Percentiles rank a stretch among this genome's conserved stretches.
phyloP scores from a whole-genome alignment of 2,888 invertebrate genomes.

The Pemphredon lugubris region DNA sequence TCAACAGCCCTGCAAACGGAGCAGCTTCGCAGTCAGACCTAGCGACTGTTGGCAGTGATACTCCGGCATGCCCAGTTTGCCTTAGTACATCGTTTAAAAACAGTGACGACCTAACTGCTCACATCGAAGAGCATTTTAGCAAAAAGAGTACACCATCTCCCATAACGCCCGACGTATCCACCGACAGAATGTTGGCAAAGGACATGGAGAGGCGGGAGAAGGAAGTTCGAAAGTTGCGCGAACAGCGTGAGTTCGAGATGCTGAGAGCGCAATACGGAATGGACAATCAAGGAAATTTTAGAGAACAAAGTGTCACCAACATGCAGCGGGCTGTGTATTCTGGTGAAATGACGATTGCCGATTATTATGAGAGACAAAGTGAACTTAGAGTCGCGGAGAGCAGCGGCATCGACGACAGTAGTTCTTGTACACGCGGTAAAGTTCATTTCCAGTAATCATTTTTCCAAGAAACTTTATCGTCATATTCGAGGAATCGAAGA shows the following conservation, averaged over 20 bases:
- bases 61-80: conserved; percentile 81
- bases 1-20: conserved; percentile 76
- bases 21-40: conserved; percentile 73
- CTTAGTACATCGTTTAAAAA: conserved; percentile 79
- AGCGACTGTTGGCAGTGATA: conserved; percentile 76
- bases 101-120: conserved; percentile 84
- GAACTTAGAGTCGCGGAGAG: conserved; percentile 89
- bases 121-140: conserved; percentile 92
- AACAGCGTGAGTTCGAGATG: conserved; percentile 91
- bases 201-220: conserved; percentile 83
- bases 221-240: conserved; percentile 88
- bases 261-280: conserved; percentile 93
- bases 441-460: neutral
- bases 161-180: conserved; percentile 80
- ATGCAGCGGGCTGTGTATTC: conserved; percentile 92
- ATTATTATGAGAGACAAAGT: conserved; percentile 91
- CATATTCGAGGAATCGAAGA: no score
- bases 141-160: conserved; percentile 81
- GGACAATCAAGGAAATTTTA: conserved; percentile 92
- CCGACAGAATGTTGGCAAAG: conserved; percentile 82
- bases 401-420: conserved; percentile 91
- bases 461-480: neutral
- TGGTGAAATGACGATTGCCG: conserved; percentile 92
- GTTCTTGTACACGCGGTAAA: conserved; percentile 90
- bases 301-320: conserved; percentile 89